Evolutionary conservation across 2,888 invertebrate species (phyloP).

Genomic region (Pterostichus madidus): DNA sequence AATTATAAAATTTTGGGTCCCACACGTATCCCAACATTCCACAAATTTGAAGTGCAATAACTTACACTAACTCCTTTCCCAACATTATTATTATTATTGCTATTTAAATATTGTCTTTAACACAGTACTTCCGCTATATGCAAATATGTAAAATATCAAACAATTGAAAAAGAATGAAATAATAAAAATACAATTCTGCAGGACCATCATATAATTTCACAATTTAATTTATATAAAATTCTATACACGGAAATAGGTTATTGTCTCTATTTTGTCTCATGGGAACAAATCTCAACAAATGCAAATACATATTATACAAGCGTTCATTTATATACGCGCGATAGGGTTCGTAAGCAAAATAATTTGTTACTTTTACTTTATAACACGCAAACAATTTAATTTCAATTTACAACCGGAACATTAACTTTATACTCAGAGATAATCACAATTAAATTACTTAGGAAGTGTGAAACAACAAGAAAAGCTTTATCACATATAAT

Average conservation of each 20-base stretch:
- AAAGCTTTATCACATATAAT: slow-evolving; percentile 8
- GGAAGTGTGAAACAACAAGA: background rate
- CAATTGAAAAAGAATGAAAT: background rate
- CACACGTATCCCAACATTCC: too few species aligned
- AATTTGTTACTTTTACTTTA: slow-evolving; percentile 36
- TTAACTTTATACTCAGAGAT: slow-evolving; percentile 1
- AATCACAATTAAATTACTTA: slow-evolving; percentile 28
- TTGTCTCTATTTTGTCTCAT: background rate
- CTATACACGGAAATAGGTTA: slow-evolving; percentile 16
- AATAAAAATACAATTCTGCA: slow-evolving; percentile 1
- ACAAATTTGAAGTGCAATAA: too few species aligned
- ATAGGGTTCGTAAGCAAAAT: slow-evolving; percentile 31
- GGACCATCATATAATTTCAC: slow-evolving; percentile 22
- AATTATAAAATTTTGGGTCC: too few species aligned
- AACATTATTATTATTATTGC: too few species aligned
- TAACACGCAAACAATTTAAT: slow-evolving; percentile 21
- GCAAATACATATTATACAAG: slow-evolving; percentile 4
- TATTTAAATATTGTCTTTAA: too few species aligned
- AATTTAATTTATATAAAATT: slow-evolving; percentile 36
- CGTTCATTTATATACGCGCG: background rate
- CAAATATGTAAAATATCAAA: background rate
- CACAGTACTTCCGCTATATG: too few species aligned
- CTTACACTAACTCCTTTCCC: too few species aligned
- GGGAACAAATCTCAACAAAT: slow-evolving; percentile 32
- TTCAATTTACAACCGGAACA: slow-evolving; percentile 29